Evolutionary conservation across 2,888 invertebrate genomes (phyloP).

Genomic region (Spatulosminthurus flaviceps): DNA sequence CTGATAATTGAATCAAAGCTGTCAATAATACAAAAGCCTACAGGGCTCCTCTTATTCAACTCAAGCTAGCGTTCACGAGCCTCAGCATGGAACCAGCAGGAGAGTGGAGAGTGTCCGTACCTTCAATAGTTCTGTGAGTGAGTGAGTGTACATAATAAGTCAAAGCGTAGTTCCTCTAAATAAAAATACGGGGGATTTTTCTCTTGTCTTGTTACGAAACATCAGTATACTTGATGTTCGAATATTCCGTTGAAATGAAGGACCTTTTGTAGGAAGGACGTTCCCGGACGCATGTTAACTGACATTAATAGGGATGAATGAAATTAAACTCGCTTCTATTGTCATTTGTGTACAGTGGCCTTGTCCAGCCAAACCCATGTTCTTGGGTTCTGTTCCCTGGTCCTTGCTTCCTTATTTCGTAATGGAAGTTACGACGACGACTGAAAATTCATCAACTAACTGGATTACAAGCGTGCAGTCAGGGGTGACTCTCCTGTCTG

Average conservation of each 20-base stretch:
- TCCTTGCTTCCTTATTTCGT: constrained; percentile 16
- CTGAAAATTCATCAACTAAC: constrained; percentile 60
- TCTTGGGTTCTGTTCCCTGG: neutral
- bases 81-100: neutral
- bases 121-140: no score
- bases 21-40: constrained; percentile 59
- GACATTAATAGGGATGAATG: constrained; percentile 44
- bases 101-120: neutral
- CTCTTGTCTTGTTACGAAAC: neutral
- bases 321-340: constrained; percentile 27
- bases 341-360: constrained; percentile 27
- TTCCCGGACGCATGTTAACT: constrained; percentile 30
- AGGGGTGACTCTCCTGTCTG: neutral
- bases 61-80: constrained; percentile 26
- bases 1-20: constrained; percentile 60
- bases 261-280: neutral
- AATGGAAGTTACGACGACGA: neutral
- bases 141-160: no score
- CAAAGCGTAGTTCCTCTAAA: no score
- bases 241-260: neutral
- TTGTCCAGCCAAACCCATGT: constrained; percentile 23
- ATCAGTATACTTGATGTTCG: neutral
- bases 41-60: constrained; percentile 40
- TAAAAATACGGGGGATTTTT: no score
- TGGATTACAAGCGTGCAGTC: constrained; percentile 55